Conservation (phyloP, 2,113 vertebrate genomes). For the Callocephalon fimbriatum region DNA sequence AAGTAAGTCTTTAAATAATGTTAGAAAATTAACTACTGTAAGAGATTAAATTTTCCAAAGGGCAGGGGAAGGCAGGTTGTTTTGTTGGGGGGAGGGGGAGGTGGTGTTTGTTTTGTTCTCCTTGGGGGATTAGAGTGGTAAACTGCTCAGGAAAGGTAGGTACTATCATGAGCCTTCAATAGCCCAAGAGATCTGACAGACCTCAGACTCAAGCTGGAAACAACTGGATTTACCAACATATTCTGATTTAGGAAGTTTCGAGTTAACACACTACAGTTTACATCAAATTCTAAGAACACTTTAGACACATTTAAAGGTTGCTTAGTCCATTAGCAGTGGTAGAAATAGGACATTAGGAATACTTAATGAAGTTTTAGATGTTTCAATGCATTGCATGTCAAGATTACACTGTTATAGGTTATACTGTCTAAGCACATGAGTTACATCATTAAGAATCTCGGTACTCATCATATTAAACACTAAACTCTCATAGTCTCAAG, state of each 20-base stretch:
- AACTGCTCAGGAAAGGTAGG: not conserved
- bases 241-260: not conserved
- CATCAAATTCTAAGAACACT: not conserved
- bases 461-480: not conserved
- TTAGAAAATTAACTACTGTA: not conserved
- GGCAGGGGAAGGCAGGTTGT: not conserved
- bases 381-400: not conserved
- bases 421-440: not conserved
- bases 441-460: not conserved
- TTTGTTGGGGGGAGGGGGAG: fast-evolving
- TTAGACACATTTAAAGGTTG: not conserved
- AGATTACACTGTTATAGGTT: not conserved
- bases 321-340: not conserved
- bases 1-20: not conserved
- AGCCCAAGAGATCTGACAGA: not conserved
- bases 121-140: fast-evolving
- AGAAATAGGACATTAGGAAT: constrained; percentile 1
- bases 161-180: not conserved
- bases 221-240: not conserved
- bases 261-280: not conserved
- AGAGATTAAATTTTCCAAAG: not conserved
- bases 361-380: not conserved
- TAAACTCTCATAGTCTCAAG: not conserved
- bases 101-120: not conserved
- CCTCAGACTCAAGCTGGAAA: not conserved